Base-by-base conservation (phyloP, 1,140 invertebrate genomes). In the Euura saliciscinereae region DNA sequence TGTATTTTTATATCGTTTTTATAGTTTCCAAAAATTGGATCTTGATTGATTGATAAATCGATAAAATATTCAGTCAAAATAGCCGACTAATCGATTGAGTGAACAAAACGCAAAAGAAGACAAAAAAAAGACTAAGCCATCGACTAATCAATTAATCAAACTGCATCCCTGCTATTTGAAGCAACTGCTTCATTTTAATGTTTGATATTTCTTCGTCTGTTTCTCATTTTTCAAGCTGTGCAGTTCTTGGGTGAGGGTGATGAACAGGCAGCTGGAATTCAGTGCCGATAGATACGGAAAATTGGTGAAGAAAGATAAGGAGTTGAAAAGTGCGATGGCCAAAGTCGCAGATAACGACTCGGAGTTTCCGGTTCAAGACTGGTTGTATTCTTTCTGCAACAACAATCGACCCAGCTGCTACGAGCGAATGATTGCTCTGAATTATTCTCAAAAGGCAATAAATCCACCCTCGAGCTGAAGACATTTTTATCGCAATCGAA, bases 111-210 rank as follows among this genome's bases (percentile, higher is more conserved):
- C n/a, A n/a, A n/a, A n/a, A n/a, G n/a, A n/a, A n/a, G n/a, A n/a
- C n/a, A n/a, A n/a, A n/a, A n/a, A n/a, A n/a, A n/a, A n/a, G n/a
- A n/a, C n/a, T n/a, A n/a, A n/a, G n/a, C n/a, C n/a, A n/a, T 64
- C 10, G 13, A 64, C 2, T 2, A 64, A 64, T 64, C 13, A 64
- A 13, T 64, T 64, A 11, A 10, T 64, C 10, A 64, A 64, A 64
- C 10, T 64, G 13, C 68, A 45, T 73, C 66, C 46, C 45, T 45
- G 44, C 28, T 42, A 68, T 10, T 68, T 65, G 11, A 64, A 51
- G 68, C 44, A 64, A 59, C n/a, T 28, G 28, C 2, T 51, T 51
- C 46, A 8, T 51, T 51, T 51, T n/a, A 1, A 2, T 8, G 7
- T 51, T 51, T n/a, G 11, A 8, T 8, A 8, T 8, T n/a, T 8